These are phyloP conservation scores for Notamacropus eugenii DNA, from an alignment of 2,797 vertebrate genomes.

Conservation along the genomic window DNA sequence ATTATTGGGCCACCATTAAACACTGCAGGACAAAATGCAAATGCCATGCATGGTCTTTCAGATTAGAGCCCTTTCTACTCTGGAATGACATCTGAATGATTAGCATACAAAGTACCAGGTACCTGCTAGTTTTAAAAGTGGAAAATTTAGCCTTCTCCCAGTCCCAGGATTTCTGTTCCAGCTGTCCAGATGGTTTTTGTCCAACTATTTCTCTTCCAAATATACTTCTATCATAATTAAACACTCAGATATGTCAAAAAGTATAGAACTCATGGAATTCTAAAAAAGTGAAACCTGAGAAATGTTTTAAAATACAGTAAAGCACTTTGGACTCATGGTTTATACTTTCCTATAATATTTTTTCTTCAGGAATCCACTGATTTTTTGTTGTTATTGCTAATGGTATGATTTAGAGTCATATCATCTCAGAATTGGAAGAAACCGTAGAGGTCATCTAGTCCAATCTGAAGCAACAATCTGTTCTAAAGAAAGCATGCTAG, in stretches of 20 bases:
- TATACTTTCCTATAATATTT: background rate
- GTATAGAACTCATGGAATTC: background rate
- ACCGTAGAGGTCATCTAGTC: background rate
- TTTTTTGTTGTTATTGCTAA: slow-evolving; percentile 29
- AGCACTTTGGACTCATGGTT: background rate
- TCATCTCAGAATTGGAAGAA: background rate
- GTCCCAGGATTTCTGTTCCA: slow-evolving; percentile 21
- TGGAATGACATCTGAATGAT: slow-evolving; percentile 36
- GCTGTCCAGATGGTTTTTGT: slow-evolving; percentile 35
- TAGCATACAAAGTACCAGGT: background rate
- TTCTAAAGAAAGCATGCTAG: background rate
- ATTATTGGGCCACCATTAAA: background rate
- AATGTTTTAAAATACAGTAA: slow-evolving; percentile 31
- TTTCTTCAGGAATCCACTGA: background rate
- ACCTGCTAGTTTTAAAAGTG: slow-evolving; percentile 22
- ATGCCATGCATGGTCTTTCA: background rate
- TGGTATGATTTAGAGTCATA: slow-evolving; percentile 2
- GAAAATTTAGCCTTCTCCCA: slow-evolving; percentile 7
- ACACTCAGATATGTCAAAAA: background rate
- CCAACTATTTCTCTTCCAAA: background rate
- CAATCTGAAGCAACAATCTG: background rate
- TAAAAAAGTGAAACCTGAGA: slow-evolving; percentile 20
- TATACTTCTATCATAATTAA: slow-evolving; percentile 14
- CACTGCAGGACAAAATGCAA: slow-evolving; percentile 1
- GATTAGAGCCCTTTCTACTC: slow-evolving; percentile 45